Evolutionary conservation across 2,797 vertebrate species (phyloP), one percentile per base, ranked within the genome.

Genomic region (Triplophysa yarkandensis): DNA sequence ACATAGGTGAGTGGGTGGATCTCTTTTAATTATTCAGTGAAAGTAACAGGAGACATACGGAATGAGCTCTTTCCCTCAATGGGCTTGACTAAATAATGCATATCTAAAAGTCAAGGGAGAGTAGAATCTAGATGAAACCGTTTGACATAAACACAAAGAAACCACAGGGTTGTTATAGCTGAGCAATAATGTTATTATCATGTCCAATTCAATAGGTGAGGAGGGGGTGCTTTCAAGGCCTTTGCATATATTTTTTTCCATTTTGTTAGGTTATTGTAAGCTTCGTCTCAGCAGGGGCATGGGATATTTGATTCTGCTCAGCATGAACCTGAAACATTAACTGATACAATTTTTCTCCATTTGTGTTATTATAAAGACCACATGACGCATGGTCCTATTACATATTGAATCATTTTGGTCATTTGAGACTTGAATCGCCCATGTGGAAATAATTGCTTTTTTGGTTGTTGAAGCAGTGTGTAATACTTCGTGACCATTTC

Each of bases 11-110:
- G 61, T 74, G 70, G 68, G 55, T 71, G 65, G 73, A 71, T 71
- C 14, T 19, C 57, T 58, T 71, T 83, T 19, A 77, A 83, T 83
- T 74, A 81, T 83, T 80, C 52, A 81, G 32, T 16, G 43, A 71
- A 62, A 81, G 81, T 79, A 83, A 79, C 81, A 58, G 67, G 70
- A 83, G 79, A 77, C 55, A 48, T 62, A 66, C 52, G 74, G 70
- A 50, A 68, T 65, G 76, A 77, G 66, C 57, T 77, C 81, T 72
- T 48, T 61, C 19, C 67, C 60, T 83, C 70, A 81, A 71, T 61
- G 28, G 77, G 61, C 58, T 55, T 36, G 41, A 77, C 74, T 83
- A 28, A 83, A 83, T 83, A 83, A 83, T 81, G 55, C 52, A 83
- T 79, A 72, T 44, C 28, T 44, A 39, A 63, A n/a, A 67, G 68